Percentiles rank a stretch among this genome's conserved stretches.
Evolutionary conservation across 2,888 invertebrate genomes (phyloP).

Genomic region (Philereme vetulata): DNA sequence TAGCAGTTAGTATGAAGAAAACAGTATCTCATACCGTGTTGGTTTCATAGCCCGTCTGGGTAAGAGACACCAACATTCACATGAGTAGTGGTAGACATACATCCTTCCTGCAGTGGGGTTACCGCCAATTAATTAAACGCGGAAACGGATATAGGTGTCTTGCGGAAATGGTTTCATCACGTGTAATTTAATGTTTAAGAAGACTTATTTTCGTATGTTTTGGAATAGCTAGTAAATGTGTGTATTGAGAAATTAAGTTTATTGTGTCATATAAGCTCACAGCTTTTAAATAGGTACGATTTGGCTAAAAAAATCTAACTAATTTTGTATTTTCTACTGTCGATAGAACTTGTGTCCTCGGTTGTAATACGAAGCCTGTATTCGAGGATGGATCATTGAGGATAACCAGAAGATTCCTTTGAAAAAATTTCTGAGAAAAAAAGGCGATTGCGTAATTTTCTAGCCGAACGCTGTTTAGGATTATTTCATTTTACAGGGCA

Average conservation of each 20-base stretch:
- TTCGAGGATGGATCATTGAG: background rate
- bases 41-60: slow-evolving; percentile 16
- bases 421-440: slow-evolving; percentile 22
- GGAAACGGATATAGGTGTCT: slow-evolving; percentile 72
- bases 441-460: slow-evolving; percentile 40
- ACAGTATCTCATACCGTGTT: slow-evolving; percentile 10
- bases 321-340: too few species aligned
- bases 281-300: too few species aligned
- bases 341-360: too few species aligned
- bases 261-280: too few species aligned
- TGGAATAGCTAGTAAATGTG: slow-evolving; percentile 2
- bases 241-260: background rate
- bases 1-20: slow-evolving; percentile 10
- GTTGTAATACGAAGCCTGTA: background rate
- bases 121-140: slow-evolving; percentile 80
- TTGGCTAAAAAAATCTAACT: too few species aligned
- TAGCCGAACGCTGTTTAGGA: slow-evolving; percentile 30
- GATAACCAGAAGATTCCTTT: background rate
- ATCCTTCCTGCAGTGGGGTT: slow-evolving; percentile 73
- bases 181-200: slow-evolving; percentile 59
- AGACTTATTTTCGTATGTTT: slow-evolving; percentile 35
- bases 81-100: slow-evolving; percentile 77
- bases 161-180: slow-evolving; percentile 74
- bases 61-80: slow-evolving; percentile 64
- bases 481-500: slow-evolving; percentile 40